Evolutionary conservation across 2,888 invertebrate genomes (phyloP), one percentile per base, ranked within the genome.

Genomic region (Hoplodrina ambigua): DNA sequence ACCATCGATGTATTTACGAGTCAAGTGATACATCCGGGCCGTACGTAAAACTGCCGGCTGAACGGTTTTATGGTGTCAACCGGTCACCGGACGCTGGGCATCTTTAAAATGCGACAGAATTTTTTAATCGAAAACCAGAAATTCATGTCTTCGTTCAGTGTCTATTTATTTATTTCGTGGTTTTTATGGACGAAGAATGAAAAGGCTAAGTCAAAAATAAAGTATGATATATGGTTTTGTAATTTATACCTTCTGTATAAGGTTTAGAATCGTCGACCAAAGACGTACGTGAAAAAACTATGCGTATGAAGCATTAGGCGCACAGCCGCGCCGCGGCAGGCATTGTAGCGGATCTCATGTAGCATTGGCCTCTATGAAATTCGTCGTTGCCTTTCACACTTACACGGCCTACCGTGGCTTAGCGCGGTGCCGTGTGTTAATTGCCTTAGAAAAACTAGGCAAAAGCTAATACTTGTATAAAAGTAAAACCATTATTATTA

Each of bases 1-100:
- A 3, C 70, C 67, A 86, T 88, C 83, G 79, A 84, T 60, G 74
- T 86, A 86, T 89, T 88, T 89, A 88, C 84, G 88, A 88, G 78
- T 74, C 62, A 69, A 69, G 78, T 86, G 86, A 88, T 81, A 82
- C 81, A 82, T 73, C 76, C 71, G 65, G 73, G 73, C 66, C 68
- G 76, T 58, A 63, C 78, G 63, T 81, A 76, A 82, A 82, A 76
- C 61, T 44, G 60, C 52, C 54, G 55, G 71, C 72, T 86, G 86
- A 57, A 50, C 56, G 55, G 69, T 76, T 87, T 87, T 86, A 86
- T 72, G 77, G 80, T 70, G 80, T 77, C 82, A 73, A 60, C 64
- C 37, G 56, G 59, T 17, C 61, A 46, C 58, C 25, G 54, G 53
- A 60, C 54, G 33, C 50, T 4, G 11, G n/a, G 25, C 53, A 49